Percentiles rank a stretch among this genome's conserved stretches.
Conservation (phyloP, 2,888 invertebrate genomes). For the Pseudanteris insignis region DNA sequence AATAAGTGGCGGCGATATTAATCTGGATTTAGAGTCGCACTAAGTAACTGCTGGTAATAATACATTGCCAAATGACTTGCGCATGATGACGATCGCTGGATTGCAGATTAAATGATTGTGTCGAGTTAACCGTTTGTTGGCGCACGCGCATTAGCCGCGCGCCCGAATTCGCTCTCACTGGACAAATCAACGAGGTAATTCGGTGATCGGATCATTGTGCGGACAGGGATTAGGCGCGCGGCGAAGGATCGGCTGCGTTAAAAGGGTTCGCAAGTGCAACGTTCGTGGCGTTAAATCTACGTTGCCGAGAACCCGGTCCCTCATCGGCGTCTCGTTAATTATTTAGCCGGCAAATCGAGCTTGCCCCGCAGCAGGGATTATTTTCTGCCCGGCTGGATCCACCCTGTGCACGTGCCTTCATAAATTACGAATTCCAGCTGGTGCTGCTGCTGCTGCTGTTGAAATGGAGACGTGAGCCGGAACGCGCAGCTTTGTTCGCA, state of each 20-base stretch:
- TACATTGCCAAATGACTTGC: constrained; percentile 31
- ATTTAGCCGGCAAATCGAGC: constrained; percentile 19
- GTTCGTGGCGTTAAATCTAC: constrained; percentile 9
- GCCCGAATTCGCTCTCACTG: too few species aligned
- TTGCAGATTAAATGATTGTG: constrained; percentile 29
- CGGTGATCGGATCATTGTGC: constrained; percentile 10
- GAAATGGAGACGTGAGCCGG: constrained; percentile 32
- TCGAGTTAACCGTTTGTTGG: constrained; percentile 17
- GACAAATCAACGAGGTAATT: constrained; percentile 5
- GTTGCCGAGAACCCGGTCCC: constrained; percentile 4
- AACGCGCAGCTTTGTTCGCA: too few species aligned
- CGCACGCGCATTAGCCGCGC: too few species aligned
- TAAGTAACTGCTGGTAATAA: constrained; percentile 15
- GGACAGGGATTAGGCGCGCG: constrained; percentile 3
- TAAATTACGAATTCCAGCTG: constrained; percentile 32
- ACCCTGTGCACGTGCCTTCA: constrained; percentile 22
- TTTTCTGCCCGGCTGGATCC: constrained; percentile 18
- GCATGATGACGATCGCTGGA: constrained; percentile 23
- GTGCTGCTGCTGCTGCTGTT: constrained; percentile 24
- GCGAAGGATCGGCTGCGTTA: constrained; percentile 5
- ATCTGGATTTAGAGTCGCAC: constrained; percentile 32
- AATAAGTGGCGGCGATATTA: too few species aligned
- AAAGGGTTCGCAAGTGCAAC: constrained; percentile 2
- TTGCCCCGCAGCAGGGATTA: constrained; percentile 11
- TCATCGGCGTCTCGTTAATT: constrained; percentile 34